phyloP scores from a whole-genome alignment of 2,888 invertebrate genomes.

The Helicoverpa assulta region DNA sequence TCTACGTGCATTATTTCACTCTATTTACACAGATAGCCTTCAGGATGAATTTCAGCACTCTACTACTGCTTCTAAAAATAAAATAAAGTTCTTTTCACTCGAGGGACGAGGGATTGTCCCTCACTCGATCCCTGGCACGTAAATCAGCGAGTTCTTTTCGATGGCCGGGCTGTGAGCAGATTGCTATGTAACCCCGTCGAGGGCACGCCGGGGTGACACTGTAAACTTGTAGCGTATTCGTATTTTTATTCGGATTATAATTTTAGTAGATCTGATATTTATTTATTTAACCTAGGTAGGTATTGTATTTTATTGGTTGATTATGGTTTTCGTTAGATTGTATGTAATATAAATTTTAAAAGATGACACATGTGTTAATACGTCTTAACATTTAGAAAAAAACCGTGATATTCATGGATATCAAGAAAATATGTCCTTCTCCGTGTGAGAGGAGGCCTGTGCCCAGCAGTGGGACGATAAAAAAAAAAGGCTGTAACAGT shows the following conservation, averaged over 20 bases:
- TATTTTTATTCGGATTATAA: neutral
- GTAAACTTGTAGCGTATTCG: conserved; percentile 4
- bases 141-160: conserved; percentile 56
- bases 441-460: no score
- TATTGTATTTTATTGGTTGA: no score
- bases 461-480: no score
- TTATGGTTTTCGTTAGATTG: no score
- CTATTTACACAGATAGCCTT: neutral
- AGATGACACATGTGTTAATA: no score
- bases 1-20: neutral
- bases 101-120: conserved; percentile 17
- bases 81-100: conserved; percentile 4
- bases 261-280: neutral
- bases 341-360: no score
- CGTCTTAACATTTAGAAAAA: no score
- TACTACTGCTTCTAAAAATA: neutral
- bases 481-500: no score
- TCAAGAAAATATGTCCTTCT: no score
- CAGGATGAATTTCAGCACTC: neutral
- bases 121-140: conserved; percentile 35
- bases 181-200: conserved; percentile 26
- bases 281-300: no score
- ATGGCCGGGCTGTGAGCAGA: conserved; percentile 44
- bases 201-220: conserved; percentile 24
- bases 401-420: no score